Evolutionary conservation across 2,888 invertebrate species (phyloP), one percentile per base, ranked within the genome.

Genomic region (Hydrotaea cyrtoneurina): DNA sequence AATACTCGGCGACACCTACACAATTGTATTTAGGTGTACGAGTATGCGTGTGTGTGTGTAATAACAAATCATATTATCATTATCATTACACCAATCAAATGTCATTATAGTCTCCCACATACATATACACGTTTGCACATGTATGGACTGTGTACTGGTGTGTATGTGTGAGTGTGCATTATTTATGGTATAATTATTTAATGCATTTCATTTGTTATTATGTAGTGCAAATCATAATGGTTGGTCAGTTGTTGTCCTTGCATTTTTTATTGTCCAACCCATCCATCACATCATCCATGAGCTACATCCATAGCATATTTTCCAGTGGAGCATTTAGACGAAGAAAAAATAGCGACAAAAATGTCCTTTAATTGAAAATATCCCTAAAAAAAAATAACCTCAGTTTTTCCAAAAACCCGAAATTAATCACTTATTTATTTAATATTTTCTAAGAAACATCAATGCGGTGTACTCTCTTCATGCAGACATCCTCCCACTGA

Each of bases 41-140:
- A 59, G 13, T 62, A 8, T 62, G 62, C n/a, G 26, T 15, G 26
- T n/a, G 36, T 31, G 31, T 36, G 31, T 36, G 62, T 62, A 62
- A 62, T 69, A 69, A 69, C 43, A 69, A 69, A 69, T 69, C 69
- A 69, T 69, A 69, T 69, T 69, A 69, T 69, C 64, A 64, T 64
- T 69, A 69, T 69, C 64, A 64, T 64, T 64, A 64, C 36, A 69
- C 69, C 69, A 69, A 69, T 69, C 69, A 69, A 69, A 69, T 69
- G 46, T 46, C 43, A 39, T 43, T 39, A 66, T 21, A 66, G 10
- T n/a, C n/a, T n/a, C 21, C 21, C 55, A 55, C 15, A 31, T 43
- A 23, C 43, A 21, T 21, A 13, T 69, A 69, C 21, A 13, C 13
- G 23, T 72, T 2, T 26, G 26, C 31, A 23, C 53, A 19, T 55